Evolutionary conservation across 2,113 vertebrate genomes (phyloP), one percentile per base, ranked within the genome.

Genomic region (Procavia capensis): DNA sequence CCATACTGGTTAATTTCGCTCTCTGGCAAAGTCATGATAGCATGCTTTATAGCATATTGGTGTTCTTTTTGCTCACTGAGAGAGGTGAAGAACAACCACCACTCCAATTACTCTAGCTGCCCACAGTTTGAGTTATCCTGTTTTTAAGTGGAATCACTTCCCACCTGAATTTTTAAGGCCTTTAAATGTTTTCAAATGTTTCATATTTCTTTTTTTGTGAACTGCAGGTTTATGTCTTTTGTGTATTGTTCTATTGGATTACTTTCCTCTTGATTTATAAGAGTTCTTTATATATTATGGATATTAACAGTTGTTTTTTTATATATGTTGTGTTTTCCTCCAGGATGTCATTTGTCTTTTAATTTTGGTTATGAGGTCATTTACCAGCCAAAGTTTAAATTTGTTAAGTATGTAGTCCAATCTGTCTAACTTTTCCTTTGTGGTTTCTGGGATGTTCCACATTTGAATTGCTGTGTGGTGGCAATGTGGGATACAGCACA

Each of bases 261-360:
- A 57, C 68, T 95, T 84, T 84, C 64, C 90, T 90, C 41, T 76
- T 43, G 36, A 70, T 34, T 85, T 81, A 31, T 80, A 82, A 90
- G 17, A 76, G 39, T 36, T 43, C 45, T 92, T 88, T 81, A 64
- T 66, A 72, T 57, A 85, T 54, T 82, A 68, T 70, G 66, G 25
- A 94, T 80, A 68, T 75, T 86, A 91, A 39, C 50, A 88, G 86
- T 79, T 83, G 16, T 78, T 93, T 89, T 89, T 61, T 93, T n/a
- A 66, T 24, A 79, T 72, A 41, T 76, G 20, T 66, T 41, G 5
- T 70, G 31, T 85, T 91, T 88, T 85, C 76, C 64, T 17, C 85
- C 70, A 88, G 36, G 61, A 6, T 59, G 74, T 27, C 16, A 43
- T 82, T 88, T 81, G 11, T 88, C 63, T 72, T 96, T 94, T 90